Evolutionary conservation across 2,797 vertebrate species (phyloP).

Genomic region (Galago senegalensis): DNA sequence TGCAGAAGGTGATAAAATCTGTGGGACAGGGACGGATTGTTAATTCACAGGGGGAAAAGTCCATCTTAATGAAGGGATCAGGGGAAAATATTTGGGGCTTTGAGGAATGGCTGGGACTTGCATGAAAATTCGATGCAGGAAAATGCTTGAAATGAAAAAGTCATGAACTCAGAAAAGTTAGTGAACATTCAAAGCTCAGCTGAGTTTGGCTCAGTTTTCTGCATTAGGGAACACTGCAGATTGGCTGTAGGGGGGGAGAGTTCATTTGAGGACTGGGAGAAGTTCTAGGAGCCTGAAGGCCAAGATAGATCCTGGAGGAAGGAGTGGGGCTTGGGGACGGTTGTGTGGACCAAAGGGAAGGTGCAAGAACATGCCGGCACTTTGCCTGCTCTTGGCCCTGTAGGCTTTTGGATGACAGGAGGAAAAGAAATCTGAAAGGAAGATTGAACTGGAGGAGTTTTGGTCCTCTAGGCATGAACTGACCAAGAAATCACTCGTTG

Average conservation of each 20-base stretch:
- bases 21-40: neutral
- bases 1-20: neutral
- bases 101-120: neutral
- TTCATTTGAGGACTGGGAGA: neutral
- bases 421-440: neutral
- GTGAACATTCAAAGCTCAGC: neutral
- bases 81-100: neutral
- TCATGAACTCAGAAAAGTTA: neutral
- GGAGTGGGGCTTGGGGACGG: neutral
- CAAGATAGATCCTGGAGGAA: neutral
- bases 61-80: neutral
- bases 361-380: no score
- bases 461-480: neutral
- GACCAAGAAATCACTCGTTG: neutral
- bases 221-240: neutral
- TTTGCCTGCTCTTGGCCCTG: neutral
- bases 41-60: neutral
- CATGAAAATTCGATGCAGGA: conserved; percentile 24
- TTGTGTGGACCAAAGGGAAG: neutral
- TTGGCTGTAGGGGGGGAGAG: neutral
- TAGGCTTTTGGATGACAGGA: neutral
- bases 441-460: neutral
- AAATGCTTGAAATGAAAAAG: neutral
- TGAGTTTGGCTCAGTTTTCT: neutral
- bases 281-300: neutral